Evolutionary conservation across 2,797 vertebrate genomes (phyloP).

Genomic region (Chiropotes sagulatus): DNA sequence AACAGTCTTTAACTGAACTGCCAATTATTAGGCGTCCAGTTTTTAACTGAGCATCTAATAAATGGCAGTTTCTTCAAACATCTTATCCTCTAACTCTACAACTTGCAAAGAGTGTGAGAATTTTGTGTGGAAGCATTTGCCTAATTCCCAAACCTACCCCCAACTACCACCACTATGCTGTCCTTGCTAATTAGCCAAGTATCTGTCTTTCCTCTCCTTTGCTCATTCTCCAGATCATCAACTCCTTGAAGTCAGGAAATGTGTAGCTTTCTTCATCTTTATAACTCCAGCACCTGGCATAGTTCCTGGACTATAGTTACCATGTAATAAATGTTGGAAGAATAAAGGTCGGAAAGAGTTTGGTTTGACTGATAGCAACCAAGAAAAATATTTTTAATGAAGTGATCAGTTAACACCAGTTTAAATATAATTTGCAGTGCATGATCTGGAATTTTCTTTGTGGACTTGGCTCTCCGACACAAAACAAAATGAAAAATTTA

Average conservation of each 20-base stretch:
- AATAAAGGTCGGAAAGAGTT: neutral
- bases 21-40: too few species aligned
- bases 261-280: neutral
- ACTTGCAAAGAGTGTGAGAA: neutral
- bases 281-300: neutral
- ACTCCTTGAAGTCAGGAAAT: neutral
- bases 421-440: neutral
- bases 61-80: neutral
- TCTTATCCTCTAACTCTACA: neutral
- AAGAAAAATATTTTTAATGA: constrained; percentile 8
- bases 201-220: neutral
- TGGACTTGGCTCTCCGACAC: neutral
- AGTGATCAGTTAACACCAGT: neutral
- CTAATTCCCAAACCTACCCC: neutral
- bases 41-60: neutral
- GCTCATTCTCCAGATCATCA: neutral
- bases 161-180: neutral
- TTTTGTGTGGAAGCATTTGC: neutral
- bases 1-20: neutral
- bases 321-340: neutral
- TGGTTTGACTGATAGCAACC: neutral
- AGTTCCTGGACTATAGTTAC: neutral
- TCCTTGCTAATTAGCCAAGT: neutral
- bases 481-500: neutral
- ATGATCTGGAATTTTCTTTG: neutral